A percentile compares a stretch with the other conserved stretches of the same genome.
Conservation (phyloP, 2,797 vertebrate species). For the Cyprinella venusta region DNA sequence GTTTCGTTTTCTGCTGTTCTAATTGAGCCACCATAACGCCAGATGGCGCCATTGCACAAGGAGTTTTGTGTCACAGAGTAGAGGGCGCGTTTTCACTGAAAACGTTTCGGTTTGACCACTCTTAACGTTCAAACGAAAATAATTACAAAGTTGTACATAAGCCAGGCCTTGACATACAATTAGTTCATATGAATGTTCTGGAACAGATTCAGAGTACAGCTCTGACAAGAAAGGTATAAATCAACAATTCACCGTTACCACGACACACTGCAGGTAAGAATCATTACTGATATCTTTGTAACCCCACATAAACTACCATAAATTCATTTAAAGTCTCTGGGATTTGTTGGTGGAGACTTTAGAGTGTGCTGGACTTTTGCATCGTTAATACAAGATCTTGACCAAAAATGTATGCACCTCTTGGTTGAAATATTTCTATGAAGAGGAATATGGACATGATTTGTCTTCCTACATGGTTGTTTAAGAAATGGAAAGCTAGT, state of each 20-base stretch:
- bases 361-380: neutral
- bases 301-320: too few relatives aligned
- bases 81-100: neutral
- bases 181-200: neutral
- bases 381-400: too few relatives aligned
- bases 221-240: neutral
- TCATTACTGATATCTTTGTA: neutral
- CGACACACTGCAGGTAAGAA: neutral
- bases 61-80: neutral
- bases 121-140: neutral
- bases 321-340: neutral
- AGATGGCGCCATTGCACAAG: constrained; percentile 8
- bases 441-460: too few relatives aligned
- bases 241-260: neutral
- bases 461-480: neutral
- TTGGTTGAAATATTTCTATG: too few relatives aligned
- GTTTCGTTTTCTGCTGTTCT: neutral
- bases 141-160: neutral
- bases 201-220: neutral
- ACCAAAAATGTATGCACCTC: neutral
- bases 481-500: neutral
- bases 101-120: neutral
- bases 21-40: neutral
- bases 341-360: neutral
- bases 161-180: neutral